Base-by-base conservation (phyloP, 2,888 invertebrate species). In the Serripes groenlandicus region DNA sequence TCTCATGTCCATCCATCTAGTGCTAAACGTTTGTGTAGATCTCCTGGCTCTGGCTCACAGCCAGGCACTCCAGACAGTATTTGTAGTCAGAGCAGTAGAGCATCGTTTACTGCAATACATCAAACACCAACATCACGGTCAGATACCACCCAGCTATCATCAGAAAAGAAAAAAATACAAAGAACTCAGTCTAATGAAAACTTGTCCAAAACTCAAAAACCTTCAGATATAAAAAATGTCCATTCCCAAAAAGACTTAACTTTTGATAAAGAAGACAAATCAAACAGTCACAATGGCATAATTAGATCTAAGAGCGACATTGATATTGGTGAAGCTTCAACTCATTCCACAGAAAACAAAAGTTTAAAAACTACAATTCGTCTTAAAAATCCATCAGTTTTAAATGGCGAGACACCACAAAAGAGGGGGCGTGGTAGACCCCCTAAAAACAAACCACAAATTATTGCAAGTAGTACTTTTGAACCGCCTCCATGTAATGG, bases 271-370 rank as follows among this genome's bases (percentile, higher is more conserved):
- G 62, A 56, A 49, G 64, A 56, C 0, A 71, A 74, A 34, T 42
- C 74, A 18, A 71, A 64, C 68, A 77, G 82, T 75, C 82, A 84
- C 64, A 87, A 81, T 80, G 83, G 86, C 73, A 74, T 80, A 75
- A 78, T 81, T 56, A 69, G 76, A 60, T 75, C 78, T 54, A 82
- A 74, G 75, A 69, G 68, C 42, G 74, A 81, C 64, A 75, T 78
- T 34, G 85, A 84, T 73, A 82, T 84, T 70, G 80, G 81, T 52
- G 78, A 62, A 49, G 75, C 88, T 42, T 68, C 83, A 30, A 83
- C 85, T 83, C 82, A 84, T 81, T 81, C 85, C 85, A 85, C 81
- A 69, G 85, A 85, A 81, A 81, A 72, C n/a, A 85, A 81, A 76
- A 81, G 85, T 62, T 75, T 85, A 28, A 85, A 85, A 74, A 85